Base-by-base conservation (phyloP, 2,797 vertebrate genomes). In the Alfaro cultratus region DNA sequence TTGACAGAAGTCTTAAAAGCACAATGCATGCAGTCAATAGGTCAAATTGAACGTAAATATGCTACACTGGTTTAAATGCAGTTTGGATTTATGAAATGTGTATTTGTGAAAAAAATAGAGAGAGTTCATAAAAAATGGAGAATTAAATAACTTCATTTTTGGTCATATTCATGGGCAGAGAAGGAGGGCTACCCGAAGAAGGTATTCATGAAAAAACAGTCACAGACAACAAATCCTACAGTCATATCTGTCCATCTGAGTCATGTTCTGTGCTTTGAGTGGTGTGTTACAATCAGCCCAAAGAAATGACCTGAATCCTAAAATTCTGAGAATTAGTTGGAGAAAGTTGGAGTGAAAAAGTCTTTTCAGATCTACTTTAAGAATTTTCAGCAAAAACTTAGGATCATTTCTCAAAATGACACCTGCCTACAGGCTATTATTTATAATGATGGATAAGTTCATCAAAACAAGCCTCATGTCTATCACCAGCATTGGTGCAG, bases 391-490 rank as follows among this genome's bases (percentile, higher is more conserved):
- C 10, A 6, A 2, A 53, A 70, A 68, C 75, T 68, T 55, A 7
- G 75, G 51, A 85, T 4, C 13, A 16, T 71, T 77, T 43, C 7
- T 57, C 2, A 39, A 75, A 85, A 57, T 83, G 80, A 71, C 87
- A 87, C 82, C 46, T 43, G 43, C 46, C 55, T 80, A 46, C 9
- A 51, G 31, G 53, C 41, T 47, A 62, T 90, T 81, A 88, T 85
- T 90, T 83, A 91, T 77, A 82, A 84, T 78, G 87, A 92, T 78
- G 84, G 85, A 91, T 91, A 80, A 81, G 67, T 78, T 87, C 83
- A 83, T 91, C 90, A 93, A 93, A 92, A 86, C 77, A 55, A 76
- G 84, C 80, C 81, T 76, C 43, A 31, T 76, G 88, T 94, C 91
- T 87, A 88, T 94, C 92, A 89, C 79, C 91, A 81, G 78, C 75